Conservation (phyloP, 2,113 vertebrate species). For the Trinectes maculatus region DNA sequence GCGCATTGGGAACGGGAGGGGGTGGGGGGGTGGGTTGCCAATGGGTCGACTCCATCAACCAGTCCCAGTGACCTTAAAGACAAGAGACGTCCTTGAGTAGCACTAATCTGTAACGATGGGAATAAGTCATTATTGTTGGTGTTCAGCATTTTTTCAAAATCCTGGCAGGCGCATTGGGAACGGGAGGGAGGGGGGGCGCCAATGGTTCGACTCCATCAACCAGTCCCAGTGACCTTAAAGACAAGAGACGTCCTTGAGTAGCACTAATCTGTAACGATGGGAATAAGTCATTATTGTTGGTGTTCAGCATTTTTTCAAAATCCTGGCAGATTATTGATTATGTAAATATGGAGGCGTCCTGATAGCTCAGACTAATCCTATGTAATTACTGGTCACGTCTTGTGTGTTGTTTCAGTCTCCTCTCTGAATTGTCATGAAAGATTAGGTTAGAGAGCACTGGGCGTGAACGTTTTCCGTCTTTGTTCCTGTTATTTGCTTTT, state of each 20-base stretch:
- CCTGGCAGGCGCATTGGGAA: too few relatives aligned
- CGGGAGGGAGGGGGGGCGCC: not conserved
- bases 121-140: slow-evolving; percentile 40
- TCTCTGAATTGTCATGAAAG: slow-evolving; percentile 16
- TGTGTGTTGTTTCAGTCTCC: not conserved
- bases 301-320: slow-evolving; percentile 25
- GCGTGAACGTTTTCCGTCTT: not conserved
- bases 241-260: slow-evolving; percentile 42
- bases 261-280: slow-evolving; percentile 25
- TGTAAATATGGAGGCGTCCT: slow-evolving; percentile 45
- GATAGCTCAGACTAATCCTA: slow-evolving; percentile 41
- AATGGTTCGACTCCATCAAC: slow-evolving; percentile 14
- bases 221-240: slow-evolving; percentile 47
- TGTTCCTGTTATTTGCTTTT: not conserved
- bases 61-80: slow-evolving; percentile 47
- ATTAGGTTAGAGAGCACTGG: too few relatives aligned
- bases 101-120: slow-evolving; percentile 29
- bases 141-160: slow-evolving; percentile 27
- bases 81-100: slow-evolving; percentile 40
- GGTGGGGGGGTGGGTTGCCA: not conserved
- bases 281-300: slow-evolving; percentile 42
- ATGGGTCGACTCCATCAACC: slow-evolving; percentile 15
- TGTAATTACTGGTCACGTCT: slow-evolving; percentile 23
- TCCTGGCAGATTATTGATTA: slow-evolving; percentile 53
- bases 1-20: not conserved